Evolutionary conservation across 2,113 vertebrate genomes (phyloP).

Genomic region (Perca flavescens): DNA sequence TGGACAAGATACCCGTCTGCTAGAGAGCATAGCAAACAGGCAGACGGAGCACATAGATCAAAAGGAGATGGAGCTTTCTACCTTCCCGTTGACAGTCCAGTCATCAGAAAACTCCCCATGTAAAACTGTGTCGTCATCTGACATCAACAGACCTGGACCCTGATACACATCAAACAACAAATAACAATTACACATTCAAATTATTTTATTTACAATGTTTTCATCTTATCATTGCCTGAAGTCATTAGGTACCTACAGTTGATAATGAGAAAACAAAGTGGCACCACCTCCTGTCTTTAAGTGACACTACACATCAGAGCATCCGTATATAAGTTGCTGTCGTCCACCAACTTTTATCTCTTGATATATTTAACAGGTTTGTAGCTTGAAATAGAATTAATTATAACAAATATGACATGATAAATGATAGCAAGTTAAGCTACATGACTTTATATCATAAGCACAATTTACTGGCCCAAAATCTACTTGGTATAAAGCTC

Average conservation of each 20-base stretch:
- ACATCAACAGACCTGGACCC: slow-evolving; percentile 92
- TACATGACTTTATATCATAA: background rate
- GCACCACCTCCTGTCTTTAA: background rate
- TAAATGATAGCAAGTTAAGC: background rate
- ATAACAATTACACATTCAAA: background rate
- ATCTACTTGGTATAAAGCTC: background rate
- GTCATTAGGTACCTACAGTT: background rate
- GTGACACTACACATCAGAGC: background rate
- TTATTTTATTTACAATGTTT: background rate
- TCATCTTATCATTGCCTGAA: background rate
- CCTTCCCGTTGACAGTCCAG: slow-evolving; percentile 95
- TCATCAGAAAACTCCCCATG: slow-evolving; percentile 97
- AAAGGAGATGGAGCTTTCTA: slow-evolving; percentile 53
- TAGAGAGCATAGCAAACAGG: background rate
- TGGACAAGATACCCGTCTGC: background rate
- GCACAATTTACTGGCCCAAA: background rate
- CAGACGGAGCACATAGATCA: background rate
- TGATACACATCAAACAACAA: slow-evolving; percentile 54
- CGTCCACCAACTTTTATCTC: too few species aligned
- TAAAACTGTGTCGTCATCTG: slow-evolving; percentile 94
- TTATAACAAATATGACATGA: background rate
- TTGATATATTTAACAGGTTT: background rate
- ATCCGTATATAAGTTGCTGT: background rate
- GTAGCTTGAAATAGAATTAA: background rate
- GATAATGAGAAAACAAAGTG: background rate